Base-by-base conservation (phyloP, 2,888 invertebrate genomes). In the Leptinotarsa juncta region DNA sequence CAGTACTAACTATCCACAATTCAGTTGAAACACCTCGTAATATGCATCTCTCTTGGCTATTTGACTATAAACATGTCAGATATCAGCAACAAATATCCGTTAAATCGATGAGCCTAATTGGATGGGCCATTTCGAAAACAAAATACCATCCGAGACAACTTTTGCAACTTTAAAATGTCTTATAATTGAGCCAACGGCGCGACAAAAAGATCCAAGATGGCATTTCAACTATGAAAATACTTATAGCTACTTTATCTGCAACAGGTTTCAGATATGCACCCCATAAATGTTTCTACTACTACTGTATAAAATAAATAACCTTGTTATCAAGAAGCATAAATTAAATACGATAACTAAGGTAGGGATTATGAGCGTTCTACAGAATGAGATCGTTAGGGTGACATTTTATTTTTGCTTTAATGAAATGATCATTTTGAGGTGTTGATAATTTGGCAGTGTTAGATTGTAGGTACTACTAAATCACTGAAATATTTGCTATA, bases 181-280 rank as follows among this genome's bases (percentile, higher is more conserved):
- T 26, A 42, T 62, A 62, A 62, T 62, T 26, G 62, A 62, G 62
- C 70, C 65, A 70, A 70, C 51, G 65, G 65, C 55, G 65, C 66
- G 68, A 55, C 65, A 67, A 73, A 70, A 20, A 57, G 65, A 73
- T 73, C 62, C 65, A 48, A 65, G 68, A 73, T 57, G 73, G 70
- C 57, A 70, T 70, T 74, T 74, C 67, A 70, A 70, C 70, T 70
- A 74, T 67, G 73, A 70, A 70, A 32, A 67, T 32, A n/a, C 62
- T 70, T 57, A 74, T 53, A 51, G 73, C 70, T 67, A 70, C 67
- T 74, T 70, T 74, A 70, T 70, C 70, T 67, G 50, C 70, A 67
- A 74, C 73, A 70, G 73, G 73, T 74, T 74, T 67, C 53, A 32
- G 73, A 74, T 74, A 74, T 50, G 73, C 73, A 74, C 73, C 73